A percentile compares a stretch with the other conserved stretches of the same genome.
phyloP scores from a whole-genome alignment of 2,113 vertebrate genomes.

The Oryzias javanicus region DNA sequence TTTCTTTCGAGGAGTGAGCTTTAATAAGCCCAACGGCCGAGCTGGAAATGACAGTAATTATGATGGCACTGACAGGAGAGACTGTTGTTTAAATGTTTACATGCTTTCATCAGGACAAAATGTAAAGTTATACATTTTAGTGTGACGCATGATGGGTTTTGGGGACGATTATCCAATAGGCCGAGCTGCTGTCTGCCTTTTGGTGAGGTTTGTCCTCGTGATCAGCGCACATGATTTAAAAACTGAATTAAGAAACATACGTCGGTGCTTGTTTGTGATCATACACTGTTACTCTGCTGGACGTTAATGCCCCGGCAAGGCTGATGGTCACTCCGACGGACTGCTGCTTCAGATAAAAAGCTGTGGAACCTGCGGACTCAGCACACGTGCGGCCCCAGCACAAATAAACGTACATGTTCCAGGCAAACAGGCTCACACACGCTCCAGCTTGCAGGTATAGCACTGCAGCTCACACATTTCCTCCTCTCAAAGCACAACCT shows the following conservation, averaged over 20 bases:
- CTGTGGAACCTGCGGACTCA: constrained; percentile 49
- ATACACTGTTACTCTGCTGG: background rate
- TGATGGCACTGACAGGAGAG: constrained; percentile 10
- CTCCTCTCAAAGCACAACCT: constrained; percentile 54
- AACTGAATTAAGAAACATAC: constrained; percentile 20
- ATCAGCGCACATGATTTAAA: constrained; percentile 39
- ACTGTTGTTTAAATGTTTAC: constrained; percentile 24
- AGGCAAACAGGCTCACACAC: constrained; percentile 31
- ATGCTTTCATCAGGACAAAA: constrained; percentile 29
- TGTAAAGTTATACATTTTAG: constrained; percentile 49
- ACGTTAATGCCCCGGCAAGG: constrained; percentile 20
- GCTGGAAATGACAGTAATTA: constrained; percentile 16
- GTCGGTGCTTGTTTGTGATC: constrained; percentile 30
- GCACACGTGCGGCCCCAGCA: constrained; percentile 39
- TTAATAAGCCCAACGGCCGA: constrained; percentile 33
- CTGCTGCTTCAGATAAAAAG: constrained; percentile 40
- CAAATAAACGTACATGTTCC: constrained; percentile 27
- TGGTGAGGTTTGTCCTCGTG: constrained; percentile 65
- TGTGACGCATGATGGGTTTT: constrained; percentile 20
- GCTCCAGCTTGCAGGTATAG: constrained; percentile 1
- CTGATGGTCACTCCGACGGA: constrained; percentile 43
- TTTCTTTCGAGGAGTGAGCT: constrained; percentile 24
- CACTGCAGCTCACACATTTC: constrained; percentile 27
- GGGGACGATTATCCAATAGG: constrained; percentile 49
- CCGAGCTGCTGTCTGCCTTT: constrained; percentile 60